Evolutionary conservation across 2,113 vertebrate species (phyloP), one percentile per base, ranked within the genome.

Genomic region (Pseudorectes ferrugineus): DNA sequence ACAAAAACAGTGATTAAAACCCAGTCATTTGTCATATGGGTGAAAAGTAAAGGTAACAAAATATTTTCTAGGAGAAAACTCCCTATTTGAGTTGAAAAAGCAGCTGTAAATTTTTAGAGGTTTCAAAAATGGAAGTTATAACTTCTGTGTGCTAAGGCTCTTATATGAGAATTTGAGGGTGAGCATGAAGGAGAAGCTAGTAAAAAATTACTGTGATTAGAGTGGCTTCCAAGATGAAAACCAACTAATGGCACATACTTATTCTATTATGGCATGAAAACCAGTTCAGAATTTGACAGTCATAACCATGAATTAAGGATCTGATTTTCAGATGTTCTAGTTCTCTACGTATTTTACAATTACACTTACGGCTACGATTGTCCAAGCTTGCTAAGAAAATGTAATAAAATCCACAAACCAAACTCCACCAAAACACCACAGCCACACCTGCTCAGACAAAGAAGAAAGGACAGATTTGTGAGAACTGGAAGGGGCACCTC

Each of bases 1-100:
- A 85, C 12, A 58, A 94, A 95, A 96, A 54, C 74, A 91, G 75
- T 91, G 92, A 97, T 92, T 95, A 95, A 82, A 92, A 36, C n/a
- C 79, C 24, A 90, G 88, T 96, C 72, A 40, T 89, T 79, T 84
- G 38, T 66, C 67, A 48, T 68, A 76, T 0, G 6, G 71, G 76
- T 86, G 48, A 85, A 86, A 88, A 89, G 38, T 57, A 91, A 95
- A 91, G 31, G 8, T 26, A 54, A 40, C 17, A 72, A 79, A 90
- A 28, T 63, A 70, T 66, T 78, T 71, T 83, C 48, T 40, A 79
- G 7, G n/a, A 38, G 16, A 66, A 45, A 38, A 26, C 20, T 70
- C 43, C 33, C 25, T n/a, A 57, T 2, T 16, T 57, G 59, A 75
- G 29, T 61, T 46, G 33, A 68, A 91, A 91, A 95, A 42, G 11